Evolutionary conservation across 2,113 vertebrate genomes (phyloP).

Genomic region (Glaucidium brasilianum): DNA sequence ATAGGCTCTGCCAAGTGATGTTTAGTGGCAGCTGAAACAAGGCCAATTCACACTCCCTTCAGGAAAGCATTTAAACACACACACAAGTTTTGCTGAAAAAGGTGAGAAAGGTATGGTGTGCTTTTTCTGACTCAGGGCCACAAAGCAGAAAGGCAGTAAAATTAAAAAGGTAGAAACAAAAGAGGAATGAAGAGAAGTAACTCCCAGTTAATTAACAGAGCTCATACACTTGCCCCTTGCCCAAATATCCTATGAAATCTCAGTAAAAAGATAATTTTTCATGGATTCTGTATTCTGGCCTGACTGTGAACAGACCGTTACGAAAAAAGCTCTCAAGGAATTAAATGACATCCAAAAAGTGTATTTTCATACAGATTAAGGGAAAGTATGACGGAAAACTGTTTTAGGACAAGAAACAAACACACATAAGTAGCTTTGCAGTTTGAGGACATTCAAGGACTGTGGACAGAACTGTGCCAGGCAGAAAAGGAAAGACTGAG

Average conservation of each 20-base stretch:
- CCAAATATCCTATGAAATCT: neutral
- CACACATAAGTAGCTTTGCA: neutral
- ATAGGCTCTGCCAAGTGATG: neutral
- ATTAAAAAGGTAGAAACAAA: neutral
- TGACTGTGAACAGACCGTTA: neutral
- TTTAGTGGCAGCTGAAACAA: neutral
- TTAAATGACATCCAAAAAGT: neutral
- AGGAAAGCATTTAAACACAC: neutral
- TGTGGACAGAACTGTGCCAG: neutral
- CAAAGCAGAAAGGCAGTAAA: neutral
- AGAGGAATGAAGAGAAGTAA: neutral
- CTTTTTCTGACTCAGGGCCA: neutral
- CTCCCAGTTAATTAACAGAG: neutral
- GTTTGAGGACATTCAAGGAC: neutral
- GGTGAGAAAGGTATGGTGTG: neutral
- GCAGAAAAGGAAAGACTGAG: neutral
- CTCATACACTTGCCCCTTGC: neutral
- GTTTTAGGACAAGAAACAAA: neutral
- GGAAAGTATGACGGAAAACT: neutral
- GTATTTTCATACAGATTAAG: neutral
- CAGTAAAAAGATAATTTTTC: neutral
- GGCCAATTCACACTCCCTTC: neutral
- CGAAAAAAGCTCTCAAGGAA: neutral
- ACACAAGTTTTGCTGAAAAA: neutral
- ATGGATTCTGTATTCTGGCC: neutral